Conservation (phyloP, 2,888 invertebrate species). For the Drosophila niveifrons region DNA sequence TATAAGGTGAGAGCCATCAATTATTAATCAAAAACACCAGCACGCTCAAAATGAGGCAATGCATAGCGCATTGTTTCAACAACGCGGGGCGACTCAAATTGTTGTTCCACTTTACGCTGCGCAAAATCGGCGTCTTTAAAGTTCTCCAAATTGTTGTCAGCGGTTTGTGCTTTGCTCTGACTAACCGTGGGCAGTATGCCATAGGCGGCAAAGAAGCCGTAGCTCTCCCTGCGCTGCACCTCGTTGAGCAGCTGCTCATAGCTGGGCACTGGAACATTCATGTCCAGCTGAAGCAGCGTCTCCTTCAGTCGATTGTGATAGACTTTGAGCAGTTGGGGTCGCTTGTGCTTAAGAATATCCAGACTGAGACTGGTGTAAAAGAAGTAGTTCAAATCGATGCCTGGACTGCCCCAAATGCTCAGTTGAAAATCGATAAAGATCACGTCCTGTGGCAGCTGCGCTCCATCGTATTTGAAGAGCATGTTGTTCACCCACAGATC, state of each 20-base stretch:
- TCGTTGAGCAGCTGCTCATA: conserved; percentile 73
- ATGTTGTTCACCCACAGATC: conserved; percentile 87
- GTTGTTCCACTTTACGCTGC: conserved; percentile 65
- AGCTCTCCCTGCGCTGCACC: conserved; percentile 69
- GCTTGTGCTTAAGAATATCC: conserved; percentile 73
- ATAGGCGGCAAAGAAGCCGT: conserved; percentile 80
- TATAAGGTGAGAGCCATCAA: conserved; percentile 29
- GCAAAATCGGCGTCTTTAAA: conserved; percentile 72
- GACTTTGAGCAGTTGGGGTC: conserved; percentile 70
- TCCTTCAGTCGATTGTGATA: conserved; percentile 75
- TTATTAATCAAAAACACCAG: conserved; percentile 70
- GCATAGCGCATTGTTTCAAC: conserved; percentile 74
- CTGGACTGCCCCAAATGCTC: conserved; percentile 82
- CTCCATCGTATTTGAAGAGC: conserved; percentile 85
- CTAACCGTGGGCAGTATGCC: conserved; percentile 76
- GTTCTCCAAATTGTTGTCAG: conserved; percentile 76
- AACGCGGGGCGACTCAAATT: conserved; percentile 74
- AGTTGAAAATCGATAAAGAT: conserved; percentile 83
- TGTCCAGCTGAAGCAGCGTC: conserved; percentile 61
- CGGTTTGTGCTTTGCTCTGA: conserved; percentile 74
- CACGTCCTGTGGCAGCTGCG: conserved; percentile 51
- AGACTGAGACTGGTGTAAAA: conserved; percentile 80
- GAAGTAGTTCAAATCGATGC: conserved; percentile 85
- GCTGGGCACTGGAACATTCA: conserved; percentile 67
- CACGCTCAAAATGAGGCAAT: conserved; percentile 76